Evolutionary conservation across 2,113 vertebrate genomes (phyloP).

Genomic region (Brienomyrus longianalis): DNA sequence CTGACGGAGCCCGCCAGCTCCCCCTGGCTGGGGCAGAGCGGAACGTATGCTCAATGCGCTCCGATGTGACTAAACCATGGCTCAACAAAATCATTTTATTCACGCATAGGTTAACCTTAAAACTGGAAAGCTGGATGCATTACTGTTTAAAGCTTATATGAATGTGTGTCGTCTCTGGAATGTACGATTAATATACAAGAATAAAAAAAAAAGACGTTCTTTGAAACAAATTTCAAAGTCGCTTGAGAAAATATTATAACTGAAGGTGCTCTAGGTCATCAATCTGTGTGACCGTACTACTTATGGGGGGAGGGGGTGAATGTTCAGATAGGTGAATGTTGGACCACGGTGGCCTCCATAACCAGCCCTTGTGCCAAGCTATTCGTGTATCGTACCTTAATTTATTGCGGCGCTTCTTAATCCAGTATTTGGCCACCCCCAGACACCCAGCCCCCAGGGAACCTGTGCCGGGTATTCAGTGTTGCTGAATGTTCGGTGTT

Average conservation of each 20-base stretch:
- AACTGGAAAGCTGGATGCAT: neutral
- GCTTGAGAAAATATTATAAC: neutral
- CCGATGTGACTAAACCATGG: neutral
- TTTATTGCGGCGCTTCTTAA: neutral
- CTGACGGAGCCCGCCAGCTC: slow-evolving; percentile 28
- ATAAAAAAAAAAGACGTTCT: neutral
- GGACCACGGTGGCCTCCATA: neutral
- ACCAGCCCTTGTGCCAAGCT: neutral
- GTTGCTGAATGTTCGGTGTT: neutral
- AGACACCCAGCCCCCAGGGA: neutral
- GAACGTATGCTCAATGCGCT: neutral
- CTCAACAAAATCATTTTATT: neutral
- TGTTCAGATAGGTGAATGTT: neutral
- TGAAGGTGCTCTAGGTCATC: neutral
- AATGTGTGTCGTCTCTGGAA: neutral
- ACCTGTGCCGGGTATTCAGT: neutral
- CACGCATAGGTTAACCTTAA: neutral
- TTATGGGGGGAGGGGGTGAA: neutral
- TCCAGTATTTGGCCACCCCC: neutral
- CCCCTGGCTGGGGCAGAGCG: neutral
- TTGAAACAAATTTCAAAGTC: neutral
- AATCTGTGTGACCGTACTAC: neutral
- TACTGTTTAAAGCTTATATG: neutral
- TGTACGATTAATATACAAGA: neutral
- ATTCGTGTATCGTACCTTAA: neutral